Conservation (phyloP, 2,888 invertebrate genomes). For the Tenthredo livida region DNA sequence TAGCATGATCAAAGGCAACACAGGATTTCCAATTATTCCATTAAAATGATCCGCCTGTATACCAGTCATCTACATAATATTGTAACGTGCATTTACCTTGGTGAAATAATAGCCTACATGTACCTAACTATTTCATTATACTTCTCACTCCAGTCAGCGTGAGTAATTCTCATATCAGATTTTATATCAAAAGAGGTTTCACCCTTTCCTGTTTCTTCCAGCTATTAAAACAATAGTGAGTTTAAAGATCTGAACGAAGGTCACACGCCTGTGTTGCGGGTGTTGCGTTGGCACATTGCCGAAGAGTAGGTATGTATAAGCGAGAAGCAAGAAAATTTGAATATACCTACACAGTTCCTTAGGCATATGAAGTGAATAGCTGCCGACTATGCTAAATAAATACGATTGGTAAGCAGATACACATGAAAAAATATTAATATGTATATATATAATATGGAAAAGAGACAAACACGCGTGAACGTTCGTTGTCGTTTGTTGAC, state of each 20-base stretch:
- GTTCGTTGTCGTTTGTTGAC: conserved; percentile 11
- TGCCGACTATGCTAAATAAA: conserved; percentile 35
- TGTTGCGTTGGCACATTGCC: background rate
- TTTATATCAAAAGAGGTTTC: background rate
- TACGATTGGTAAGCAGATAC: conserved; percentile 31
- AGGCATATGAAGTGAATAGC: conserved; percentile 18
- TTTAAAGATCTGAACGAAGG: conserved; percentile 3
- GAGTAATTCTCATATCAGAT: background rate
- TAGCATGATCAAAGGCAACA: too few relatives aligned
- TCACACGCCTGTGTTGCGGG: background rate
- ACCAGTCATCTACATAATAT: too few relatives aligned
- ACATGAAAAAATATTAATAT: background rate
- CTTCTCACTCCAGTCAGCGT: background rate
- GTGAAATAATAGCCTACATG: too few relatives aligned
- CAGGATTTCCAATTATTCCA: too few relatives aligned
- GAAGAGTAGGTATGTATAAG: background rate
- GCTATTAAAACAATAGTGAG: background rate
- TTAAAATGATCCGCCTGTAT: too few relatives aligned
- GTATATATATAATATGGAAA: too few relatives aligned
- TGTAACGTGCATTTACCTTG: too few relatives aligned
- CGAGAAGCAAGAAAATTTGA: background rate
- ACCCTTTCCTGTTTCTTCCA: background rate
- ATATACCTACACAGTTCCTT: background rate
- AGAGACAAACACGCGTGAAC: conserved; percentile 24
- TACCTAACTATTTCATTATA: background rate